phyloP scores from a whole-genome alignment of 2,113 vertebrate genomes.

The Psittacula cyanocephala region DNA sequence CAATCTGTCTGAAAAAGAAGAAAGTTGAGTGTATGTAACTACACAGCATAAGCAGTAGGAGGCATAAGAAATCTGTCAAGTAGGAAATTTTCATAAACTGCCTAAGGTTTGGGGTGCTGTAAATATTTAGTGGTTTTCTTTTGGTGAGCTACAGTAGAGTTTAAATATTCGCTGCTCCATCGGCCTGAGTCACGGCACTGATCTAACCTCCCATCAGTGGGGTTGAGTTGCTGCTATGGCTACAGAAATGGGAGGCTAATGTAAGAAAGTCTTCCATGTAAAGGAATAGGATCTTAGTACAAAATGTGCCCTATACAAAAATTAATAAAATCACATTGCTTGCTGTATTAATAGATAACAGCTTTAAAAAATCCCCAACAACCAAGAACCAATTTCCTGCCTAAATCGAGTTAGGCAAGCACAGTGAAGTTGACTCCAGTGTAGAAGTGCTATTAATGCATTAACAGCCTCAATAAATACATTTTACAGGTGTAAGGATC shows the following conservation, averaged over 20 bases:
- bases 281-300: background rate
- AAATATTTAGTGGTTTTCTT: background rate
- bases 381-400: background rate
- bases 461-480: background rate
- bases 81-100: background rate
- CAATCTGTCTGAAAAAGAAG: background rate
- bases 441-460: background rate
- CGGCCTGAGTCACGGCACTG: background rate
- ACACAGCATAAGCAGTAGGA: conserved; percentile 15
- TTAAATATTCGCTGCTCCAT: background rate
- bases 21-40: background rate
- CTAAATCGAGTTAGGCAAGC: background rate
- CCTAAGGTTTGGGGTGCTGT: background rate
- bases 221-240: background rate
- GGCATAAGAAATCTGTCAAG: conserved; percentile 14
- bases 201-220: background rate
- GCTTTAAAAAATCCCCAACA: background rate
- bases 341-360: background rate
- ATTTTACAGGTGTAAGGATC: background rate
- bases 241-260: background rate
- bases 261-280: background rate
- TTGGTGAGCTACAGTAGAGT: background rate
- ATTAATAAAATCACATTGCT: background rate
- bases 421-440: background rate
- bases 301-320: background rate